Evolutionary conservation across 2,113 vertebrate genomes (phyloP).

Genomic region (Dendrocopos noguchii): DNA sequence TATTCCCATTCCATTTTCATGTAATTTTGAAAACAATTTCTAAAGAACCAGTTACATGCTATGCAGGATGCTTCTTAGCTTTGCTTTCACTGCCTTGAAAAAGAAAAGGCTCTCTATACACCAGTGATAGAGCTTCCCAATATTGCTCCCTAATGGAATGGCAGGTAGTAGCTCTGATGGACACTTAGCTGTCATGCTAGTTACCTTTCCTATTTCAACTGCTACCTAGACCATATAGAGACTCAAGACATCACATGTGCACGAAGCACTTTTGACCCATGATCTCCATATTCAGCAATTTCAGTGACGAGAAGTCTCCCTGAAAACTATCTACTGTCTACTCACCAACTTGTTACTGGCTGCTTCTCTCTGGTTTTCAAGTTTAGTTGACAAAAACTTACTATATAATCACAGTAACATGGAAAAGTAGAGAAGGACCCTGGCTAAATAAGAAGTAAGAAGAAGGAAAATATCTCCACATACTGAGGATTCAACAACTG

Average conservation of each 20-base stretch:
- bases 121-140: not conserved
- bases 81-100: not conserved
- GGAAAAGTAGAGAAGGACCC: not conserved
- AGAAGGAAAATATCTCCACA: not conserved
- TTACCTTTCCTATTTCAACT: not conserved
- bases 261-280: not conserved
- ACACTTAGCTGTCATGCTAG: not conserved
- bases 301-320: not conserved
- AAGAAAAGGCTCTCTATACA: not conserved
- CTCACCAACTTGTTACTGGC: not conserved
- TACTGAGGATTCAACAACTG: not conserved
- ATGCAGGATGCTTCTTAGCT: not conserved
- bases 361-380: not conserved
- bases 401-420: not conserved
- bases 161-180: accelerated
- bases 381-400: not conserved
- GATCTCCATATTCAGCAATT: not conserved
- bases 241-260: not conserved
- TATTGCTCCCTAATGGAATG: not conserved
- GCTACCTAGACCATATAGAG: not conserved
- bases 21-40: not conserved
- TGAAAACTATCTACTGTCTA: not conserved
- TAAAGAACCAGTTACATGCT: accelerated
- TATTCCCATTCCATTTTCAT: not conserved
- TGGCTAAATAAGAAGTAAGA: not conserved